Evolutionary conservation across 2,113 vertebrate species (phyloP).

Genomic region (Lamprotornis superbus): DNA sequence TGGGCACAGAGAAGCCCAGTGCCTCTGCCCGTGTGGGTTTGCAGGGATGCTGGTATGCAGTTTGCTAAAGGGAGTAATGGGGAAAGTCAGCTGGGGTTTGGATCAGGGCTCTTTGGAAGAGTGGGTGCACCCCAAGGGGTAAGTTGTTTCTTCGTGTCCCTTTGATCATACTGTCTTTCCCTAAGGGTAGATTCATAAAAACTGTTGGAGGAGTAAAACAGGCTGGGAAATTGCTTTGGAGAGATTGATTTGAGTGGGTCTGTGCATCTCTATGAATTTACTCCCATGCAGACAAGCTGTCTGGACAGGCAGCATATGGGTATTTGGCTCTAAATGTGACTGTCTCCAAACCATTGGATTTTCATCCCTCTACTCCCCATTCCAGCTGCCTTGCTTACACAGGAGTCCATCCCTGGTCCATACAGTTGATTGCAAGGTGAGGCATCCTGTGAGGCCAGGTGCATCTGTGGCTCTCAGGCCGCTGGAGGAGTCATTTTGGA

Average conservation of each 20-base stretch:
- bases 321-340: slow-evolving; percentile 27
- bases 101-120: slow-evolving; percentile 43
- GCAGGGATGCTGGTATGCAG: neutral
- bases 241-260: slow-evolving; percentile 42
- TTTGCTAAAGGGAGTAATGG: neutral
- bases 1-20: neutral
- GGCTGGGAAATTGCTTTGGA: slow-evolving; percentile 44
- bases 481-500: neutral
- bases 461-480: neutral
- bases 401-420: neutral
- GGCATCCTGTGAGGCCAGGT: neutral
- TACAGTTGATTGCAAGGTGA: neutral
- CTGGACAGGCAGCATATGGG: slow-evolving; percentile 9
- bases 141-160: slow-evolving; percentile 68
- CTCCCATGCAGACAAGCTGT: slow-evolving; percentile 31
- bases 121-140: slow-evolving; percentile 64
- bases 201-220: slow-evolving; percentile 36
- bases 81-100: slow-evolving; percentile 23
- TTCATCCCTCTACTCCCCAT: neutral
- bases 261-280: slow-evolving; percentile 39
- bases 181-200: slow-evolving; percentile 20
- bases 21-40: neutral
- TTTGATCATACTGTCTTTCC: slow-evolving; percentile 38
- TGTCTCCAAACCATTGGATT: slow-evolving; percentile 14
- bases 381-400: neutral